Evolutionary conservation across 2,113 vertebrate genomes (phyloP).

Genomic region (Amphiprion ocellaris): DNA sequence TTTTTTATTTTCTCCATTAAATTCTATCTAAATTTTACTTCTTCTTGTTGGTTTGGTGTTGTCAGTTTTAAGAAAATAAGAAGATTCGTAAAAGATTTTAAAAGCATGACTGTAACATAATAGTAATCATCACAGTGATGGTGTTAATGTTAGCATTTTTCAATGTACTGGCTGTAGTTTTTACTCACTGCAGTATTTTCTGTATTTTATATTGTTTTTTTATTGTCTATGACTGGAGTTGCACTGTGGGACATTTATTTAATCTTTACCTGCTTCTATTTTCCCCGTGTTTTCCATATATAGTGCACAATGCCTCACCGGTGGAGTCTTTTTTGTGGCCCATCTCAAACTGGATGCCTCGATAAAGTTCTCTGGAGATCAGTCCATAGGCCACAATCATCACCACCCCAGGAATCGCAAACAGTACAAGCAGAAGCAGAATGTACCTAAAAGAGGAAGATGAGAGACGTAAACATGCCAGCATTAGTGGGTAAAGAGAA

Average conservation of each 20-base stretch:
- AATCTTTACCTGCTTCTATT: neutral
- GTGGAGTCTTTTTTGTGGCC: constrained; percentile 80
- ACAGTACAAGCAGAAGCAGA: constrained; percentile 83
- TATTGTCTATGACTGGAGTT: too few relatives aligned
- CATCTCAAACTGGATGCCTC: constrained; percentile 87
- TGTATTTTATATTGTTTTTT: too few relatives aligned
- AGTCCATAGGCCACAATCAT: constrained; percentile 87
- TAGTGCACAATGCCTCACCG: constrained; percentile 68
- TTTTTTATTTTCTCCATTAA: too few relatives aligned
- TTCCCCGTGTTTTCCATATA: neutral
- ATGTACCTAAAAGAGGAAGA: constrained; percentile 78
- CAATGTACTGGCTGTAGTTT: too few relatives aligned
- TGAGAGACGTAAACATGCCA: neutral
- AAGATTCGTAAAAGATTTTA: too few relatives aligned
- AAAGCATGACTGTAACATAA: too few relatives aligned
- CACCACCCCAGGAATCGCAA: constrained; percentile 86
- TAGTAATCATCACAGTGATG: too few relatives aligned
- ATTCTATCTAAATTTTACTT: too few relatives aligned
- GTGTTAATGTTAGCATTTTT: too few relatives aligned
- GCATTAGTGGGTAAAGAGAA: neutral
- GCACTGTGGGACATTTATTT: neutral
- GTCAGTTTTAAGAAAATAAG: too few relatives aligned
- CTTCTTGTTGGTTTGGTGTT: too few relatives aligned
- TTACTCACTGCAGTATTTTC: too few relatives aligned
- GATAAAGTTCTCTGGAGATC: constrained; percentile 86